Base-by-base conservation (phyloP, 2,797 vertebrate genomes). In the Anas georgica region DNA sequence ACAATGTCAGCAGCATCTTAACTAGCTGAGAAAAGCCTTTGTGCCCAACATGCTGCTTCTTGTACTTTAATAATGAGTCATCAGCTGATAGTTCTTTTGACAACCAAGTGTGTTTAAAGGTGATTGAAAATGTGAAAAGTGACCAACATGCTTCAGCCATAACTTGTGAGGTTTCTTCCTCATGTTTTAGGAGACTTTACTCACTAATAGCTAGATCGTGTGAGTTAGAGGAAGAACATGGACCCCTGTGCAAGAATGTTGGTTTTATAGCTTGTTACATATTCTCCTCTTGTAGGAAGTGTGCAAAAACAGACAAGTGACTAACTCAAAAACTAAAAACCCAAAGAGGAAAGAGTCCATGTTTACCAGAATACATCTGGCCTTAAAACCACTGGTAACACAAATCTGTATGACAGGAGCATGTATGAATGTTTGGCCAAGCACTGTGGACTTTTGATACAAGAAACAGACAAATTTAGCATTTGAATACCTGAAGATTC, bases 21-120 rank as follows among this genome's bases (percentile, higher is more conserved):
- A 74, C 22, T 69, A 67, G 69, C 67, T 81, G 79, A 58, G 79
- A 17, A 76, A 60, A 74, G 52, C 52, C 77, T 84, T 20, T 29
- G 28, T 86, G 86, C 75, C 74, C 77, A 93, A 86, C 93, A 43
- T 87, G 96, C 91, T 89, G 91, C 67, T 94, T 16, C 96, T 92
- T 96, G 97, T 90, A 73, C 48, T 75, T n/a, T 66, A 83, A 68
- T 70, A 88, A 68, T 82, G 37, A 87, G 84, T 94, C 78, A 13
- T 67, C 79, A 56, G 50, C 78, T 56, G 25, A 14, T 64, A 3
- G 50, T 76, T 76, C 50, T 68, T 26, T 62, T 91, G 73, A 87
- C 76, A 77, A 50, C 25, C 45, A 31, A 94, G 48, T 60, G 58
- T 83, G 86, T 52, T 41, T n/a, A 86, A 88, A 95, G 78, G 91